Conservation (phyloP, 2,113 vertebrate species). For the Xenopus tropicalis region DNA sequence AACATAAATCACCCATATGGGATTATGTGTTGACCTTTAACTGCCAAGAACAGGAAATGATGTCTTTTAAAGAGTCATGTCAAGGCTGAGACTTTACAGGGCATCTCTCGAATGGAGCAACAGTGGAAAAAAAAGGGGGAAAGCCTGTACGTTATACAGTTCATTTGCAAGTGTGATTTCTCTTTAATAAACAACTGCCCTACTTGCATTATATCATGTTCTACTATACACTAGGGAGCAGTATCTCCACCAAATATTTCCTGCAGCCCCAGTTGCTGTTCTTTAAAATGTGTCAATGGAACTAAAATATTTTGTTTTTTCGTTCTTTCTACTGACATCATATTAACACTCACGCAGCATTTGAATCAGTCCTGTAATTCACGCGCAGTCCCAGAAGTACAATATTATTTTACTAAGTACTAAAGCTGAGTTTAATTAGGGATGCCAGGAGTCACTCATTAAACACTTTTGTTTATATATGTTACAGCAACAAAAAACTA, state of each 20-base stretch:
- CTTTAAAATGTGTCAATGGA: background rate
- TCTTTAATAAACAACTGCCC: background rate
- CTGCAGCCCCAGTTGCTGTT: background rate
- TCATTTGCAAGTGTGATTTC: background rate
- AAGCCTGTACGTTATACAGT: background rate
- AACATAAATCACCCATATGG: too few species aligned
- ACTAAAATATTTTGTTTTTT: background rate
- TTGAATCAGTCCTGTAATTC: background rate
- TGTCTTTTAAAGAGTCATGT: too few species aligned
- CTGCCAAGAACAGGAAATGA: too few species aligned
- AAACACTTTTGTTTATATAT: background rate
- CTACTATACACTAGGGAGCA: background rate
- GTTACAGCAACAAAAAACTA: background rate
- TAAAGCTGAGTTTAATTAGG: background rate
- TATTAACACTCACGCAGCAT: background rate
- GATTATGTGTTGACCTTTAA: too few species aligned
- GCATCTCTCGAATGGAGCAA: too few species aligned
- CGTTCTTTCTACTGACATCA: background rate
- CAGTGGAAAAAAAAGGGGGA: too few species aligned
- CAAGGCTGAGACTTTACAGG: too few species aligned
- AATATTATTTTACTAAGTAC: constrained; percentile 2
- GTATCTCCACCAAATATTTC: constrained; percentile 2
- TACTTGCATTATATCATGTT: background rate
- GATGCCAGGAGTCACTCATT: background rate
- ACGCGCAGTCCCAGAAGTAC: background rate